These are phyloP conservation scores for Ceratoteleas bidentatus DNA, from an alignment of 1,140 invertebrate species.

Conservation along the genomic window DNA sequence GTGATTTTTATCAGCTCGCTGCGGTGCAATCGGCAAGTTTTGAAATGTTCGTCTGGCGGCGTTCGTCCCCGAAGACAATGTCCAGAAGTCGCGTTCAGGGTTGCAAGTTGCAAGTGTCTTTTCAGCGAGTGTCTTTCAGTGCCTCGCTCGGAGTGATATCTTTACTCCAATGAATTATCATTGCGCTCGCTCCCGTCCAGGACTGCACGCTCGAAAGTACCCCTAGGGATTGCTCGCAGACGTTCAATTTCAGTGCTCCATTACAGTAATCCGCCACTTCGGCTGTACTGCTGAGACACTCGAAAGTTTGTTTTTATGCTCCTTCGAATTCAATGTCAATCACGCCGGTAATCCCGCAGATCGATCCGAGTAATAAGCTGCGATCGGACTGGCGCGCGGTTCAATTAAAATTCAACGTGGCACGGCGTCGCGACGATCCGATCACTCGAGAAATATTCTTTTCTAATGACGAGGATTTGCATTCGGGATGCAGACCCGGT, in stretches of 20 bases:
- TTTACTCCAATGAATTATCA: conserved; percentile 49
- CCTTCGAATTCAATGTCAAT: conserved; percentile 54
- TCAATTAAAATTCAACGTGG: conserved; percentile 12
- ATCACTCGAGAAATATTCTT: not conserved
- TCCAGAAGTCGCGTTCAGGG: conserved; percentile 14
- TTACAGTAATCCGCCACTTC: conserved; percentile 50
- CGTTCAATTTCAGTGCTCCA: conserved; percentile 55
- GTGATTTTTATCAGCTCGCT: conserved; percentile 9
- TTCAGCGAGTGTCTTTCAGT: conserved; percentile 39
- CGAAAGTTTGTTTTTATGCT: conserved; percentile 53
- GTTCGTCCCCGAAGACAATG: conserved; percentile 25
- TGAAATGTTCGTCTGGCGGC: conserved; percentile 7
- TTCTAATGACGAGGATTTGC: too few relatives aligned
- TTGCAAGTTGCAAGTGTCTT: conserved; percentile 8
- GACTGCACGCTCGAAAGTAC: conserved; percentile 34
- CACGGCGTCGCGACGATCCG: too few relatives aligned
- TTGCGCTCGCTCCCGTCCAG: conserved; percentile 39
- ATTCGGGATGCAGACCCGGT: too few relatives aligned
- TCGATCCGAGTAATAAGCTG: conserved; percentile 15
- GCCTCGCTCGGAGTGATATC: conserved; percentile 25
- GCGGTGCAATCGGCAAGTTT: conserved; percentile 4
- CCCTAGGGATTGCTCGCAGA: conserved; percentile 34
- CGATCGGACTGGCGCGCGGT: not conserved
- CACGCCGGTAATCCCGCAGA: conserved; percentile 24
- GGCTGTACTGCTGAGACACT: conserved; percentile 28